phyloP scores from a whole-genome alignment of 2,113 vertebrate species.

The Cettia cetti region DNA sequence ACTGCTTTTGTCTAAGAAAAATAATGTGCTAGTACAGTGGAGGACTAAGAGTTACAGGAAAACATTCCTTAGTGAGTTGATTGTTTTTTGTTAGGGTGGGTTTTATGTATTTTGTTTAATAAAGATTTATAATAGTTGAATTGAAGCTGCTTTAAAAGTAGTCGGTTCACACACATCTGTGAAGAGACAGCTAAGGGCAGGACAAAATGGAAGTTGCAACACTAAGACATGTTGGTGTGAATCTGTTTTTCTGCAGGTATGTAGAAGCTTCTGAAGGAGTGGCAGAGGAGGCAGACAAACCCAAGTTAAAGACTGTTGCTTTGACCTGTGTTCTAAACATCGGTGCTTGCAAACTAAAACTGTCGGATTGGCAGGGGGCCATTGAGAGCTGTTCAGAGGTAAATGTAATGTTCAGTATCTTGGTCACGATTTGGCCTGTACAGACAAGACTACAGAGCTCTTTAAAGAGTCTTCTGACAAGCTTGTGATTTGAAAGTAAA shows the following conservation, averaged over 20 bases:
- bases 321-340: conserved; percentile 91
- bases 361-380: conserved; percentile 88
- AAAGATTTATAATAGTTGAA: neutral
- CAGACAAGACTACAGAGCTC: neutral
- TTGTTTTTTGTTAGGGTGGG: neutral
- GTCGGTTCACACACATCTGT: neutral
- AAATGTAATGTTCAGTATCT: neutral
- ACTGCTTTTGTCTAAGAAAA: neutral
- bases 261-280: conserved; percentile 79
- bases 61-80: neutral
- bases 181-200: neutral
- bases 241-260: conserved; percentile 76
- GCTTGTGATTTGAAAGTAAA: neutral
- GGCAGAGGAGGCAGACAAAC: conserved; percentile 70
- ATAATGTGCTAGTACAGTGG: neutral
- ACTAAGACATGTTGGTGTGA: neutral
- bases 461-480: neutral
- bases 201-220: neutral
- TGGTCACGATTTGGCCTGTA: neutral
- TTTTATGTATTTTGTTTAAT: neutral
- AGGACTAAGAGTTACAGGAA: neutral
- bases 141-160: neutral
- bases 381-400: conserved; percentile 90
- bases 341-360: conserved; percentile 89
- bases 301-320: conserved; percentile 80